These are phyloP conservation scores for Ciconia nigra DNA, from an alignment of 2,797 vertebrate genomes.

Conservation along the genomic window DNA sequence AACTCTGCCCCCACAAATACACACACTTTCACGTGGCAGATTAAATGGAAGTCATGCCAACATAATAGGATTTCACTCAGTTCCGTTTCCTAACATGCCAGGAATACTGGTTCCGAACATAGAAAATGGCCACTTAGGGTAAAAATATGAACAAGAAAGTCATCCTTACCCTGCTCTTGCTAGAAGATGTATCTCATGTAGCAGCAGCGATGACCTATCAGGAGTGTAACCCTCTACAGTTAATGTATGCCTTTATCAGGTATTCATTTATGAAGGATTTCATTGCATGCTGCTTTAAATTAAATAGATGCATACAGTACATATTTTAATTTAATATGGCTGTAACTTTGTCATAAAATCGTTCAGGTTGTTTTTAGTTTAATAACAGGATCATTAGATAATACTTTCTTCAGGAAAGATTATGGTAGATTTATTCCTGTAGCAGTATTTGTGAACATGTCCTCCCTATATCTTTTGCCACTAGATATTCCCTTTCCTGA, in stretches of 20 bases:
- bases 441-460: not conserved
- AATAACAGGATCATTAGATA: conserved; percentile 18
- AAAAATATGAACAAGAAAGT: conserved; percentile 63
- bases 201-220: conserved; percentile 26
- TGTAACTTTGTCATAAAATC: conserved; percentile 53
- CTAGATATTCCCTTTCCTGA: not conserved
- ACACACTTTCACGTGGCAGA: not conserved
- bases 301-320: conserved; percentile 21
- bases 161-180: conserved; percentile 38
- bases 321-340: conserved; percentile 14
- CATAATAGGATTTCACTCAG: conserved; percentile 13
- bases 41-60: conserved; percentile 49
- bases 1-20: not conserved
- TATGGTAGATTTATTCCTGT: not conserved
- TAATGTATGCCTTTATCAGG: conserved; percentile 45
- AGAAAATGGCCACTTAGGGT: not conserved
- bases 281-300: conserved; percentile 43
- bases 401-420: not conserved
- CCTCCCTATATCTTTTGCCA: not conserved
- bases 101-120: conserved; percentile 6
- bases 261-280: conserved; percentile 43
- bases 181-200: conserved; percentile 9
- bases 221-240: conserved; percentile 32
- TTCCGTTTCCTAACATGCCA: conserved; percentile 39
- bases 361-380: conserved; percentile 30